phyloP scores from a whole-genome alignment of 2,113 vertebrate species.

The Porphyrio hochstetteri region DNA sequence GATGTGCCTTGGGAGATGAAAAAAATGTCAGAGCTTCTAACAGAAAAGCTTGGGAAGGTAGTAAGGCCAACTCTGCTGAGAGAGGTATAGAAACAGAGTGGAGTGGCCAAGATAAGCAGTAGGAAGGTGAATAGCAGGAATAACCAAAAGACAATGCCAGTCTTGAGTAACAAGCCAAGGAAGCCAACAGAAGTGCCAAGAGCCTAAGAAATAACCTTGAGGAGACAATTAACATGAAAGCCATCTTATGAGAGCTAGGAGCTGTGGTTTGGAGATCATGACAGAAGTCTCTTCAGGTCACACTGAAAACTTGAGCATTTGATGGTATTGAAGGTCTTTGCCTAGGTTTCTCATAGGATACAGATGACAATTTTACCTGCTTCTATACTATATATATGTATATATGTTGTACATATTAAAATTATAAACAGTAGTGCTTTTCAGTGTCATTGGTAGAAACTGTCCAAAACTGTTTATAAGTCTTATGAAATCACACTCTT shows the following conservation, averaged over 20 bases:
- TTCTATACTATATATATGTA: not conserved
- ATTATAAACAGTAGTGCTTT: not conserved
- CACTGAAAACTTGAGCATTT: not conserved
- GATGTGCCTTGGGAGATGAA: constrained; percentile 35
- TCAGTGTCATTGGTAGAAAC: not conserved
- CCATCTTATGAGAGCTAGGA: not conserved
- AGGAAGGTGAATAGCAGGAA: constrained; percentile 10
- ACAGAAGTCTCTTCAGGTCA: not conserved
- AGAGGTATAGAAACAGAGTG: constrained; percentile 16
- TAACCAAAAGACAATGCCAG: constrained; percentile 15
- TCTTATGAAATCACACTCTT: not conserved
- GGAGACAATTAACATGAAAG: constrained; percentile 28
- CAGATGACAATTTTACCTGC: not conserved
- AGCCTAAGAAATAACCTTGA: constrained; percentile 29
- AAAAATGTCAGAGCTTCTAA: not conserved
- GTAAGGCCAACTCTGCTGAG: not conserved
- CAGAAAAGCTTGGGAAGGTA: constrained; percentile 17
- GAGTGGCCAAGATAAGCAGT: constrained; percentile 28
- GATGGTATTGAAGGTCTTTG: not conserved
- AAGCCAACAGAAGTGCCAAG: not conserved
- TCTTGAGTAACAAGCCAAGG: not conserved
- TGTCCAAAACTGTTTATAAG: not conserved
- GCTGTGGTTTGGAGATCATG: not conserved
- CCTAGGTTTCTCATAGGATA: not conserved
- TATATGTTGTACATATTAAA: not conserved